Conservation (phyloP, 2,113 vertebrate genomes). For the Daphoenositta chrysoptera region DNA sequence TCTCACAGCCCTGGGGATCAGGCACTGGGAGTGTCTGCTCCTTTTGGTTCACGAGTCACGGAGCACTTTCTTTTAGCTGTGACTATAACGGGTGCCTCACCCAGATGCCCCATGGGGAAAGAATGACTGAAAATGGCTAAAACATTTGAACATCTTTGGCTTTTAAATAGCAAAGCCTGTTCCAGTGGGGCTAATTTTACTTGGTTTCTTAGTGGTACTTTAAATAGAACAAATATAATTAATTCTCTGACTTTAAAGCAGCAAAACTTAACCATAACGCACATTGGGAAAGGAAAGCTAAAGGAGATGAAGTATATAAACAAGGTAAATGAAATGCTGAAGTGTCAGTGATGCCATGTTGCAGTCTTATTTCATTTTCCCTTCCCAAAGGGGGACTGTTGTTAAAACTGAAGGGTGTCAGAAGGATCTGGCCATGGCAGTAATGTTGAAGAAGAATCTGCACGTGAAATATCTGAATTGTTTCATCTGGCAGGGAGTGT, state of each 20-base stretch:
- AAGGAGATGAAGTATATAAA: not conserved
- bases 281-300: not conserved
- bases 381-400: not conserved
- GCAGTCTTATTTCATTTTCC: not conserved
- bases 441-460: not conserved
- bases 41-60: not conserved
- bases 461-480: not conserved
- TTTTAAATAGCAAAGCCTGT: constrained; percentile 44
- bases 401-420: not conserved
- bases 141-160: not conserved
- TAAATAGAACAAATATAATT: constrained; percentile 18
- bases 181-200: not conserved
- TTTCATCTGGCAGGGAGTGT: not conserved
- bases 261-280: not conserved
- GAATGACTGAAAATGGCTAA: constrained; percentile 59
- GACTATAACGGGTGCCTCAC: not conserved
- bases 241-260: not conserved
- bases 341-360: not conserved
- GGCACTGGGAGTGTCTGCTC: not conserved
- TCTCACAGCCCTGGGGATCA: not conserved
- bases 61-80: constrained; percentile 20
- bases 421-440: not conserved
- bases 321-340: not conserved
- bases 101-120: not conserved
- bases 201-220: not conserved